These are phyloP conservation scores for Stenurella melanura DNA, from an alignment of 2,888 invertebrate genomes.

Conservation along the genomic window DNA sequence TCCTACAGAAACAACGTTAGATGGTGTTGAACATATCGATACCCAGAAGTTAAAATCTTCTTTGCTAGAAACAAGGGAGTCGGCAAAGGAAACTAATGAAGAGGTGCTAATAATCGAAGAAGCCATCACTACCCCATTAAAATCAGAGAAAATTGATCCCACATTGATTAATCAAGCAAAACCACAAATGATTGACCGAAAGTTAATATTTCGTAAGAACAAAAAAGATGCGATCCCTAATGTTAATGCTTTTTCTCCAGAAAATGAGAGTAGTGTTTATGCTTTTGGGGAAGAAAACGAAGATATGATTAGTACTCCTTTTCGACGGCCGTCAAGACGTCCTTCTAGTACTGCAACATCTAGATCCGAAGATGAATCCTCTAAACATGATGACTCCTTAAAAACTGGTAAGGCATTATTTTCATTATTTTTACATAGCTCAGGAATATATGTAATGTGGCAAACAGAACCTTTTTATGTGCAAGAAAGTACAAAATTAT, in stretches of 20 bases:
- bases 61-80: constrained; percentile 52
- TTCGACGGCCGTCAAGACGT: constrained; percentile 75
- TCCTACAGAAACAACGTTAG: constrained; percentile 64
- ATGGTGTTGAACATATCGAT: constrained; percentile 58
- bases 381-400: constrained; percentile 66
- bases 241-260: constrained; percentile 79
- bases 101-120: constrained; percentile 29
- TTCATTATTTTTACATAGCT: neutral
- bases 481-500: too few relatives aligned
- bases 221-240: constrained; percentile 72
- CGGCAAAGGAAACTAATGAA: constrained; percentile 28
- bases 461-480: too few relatives aligned
- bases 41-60: constrained; percentile 59
- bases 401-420: constrained; percentile 55
- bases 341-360: constrained; percentile 73
- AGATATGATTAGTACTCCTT: constrained; percentile 76
- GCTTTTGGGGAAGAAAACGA: constrained; percentile 83
- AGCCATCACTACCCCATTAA: constrained; percentile 34
- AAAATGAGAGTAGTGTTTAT: constrained; percentile 83
- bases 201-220: constrained; percentile 77
- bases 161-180: constrained; percentile 41
- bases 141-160: constrained; percentile 22
- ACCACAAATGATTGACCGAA: constrained; percentile 70
- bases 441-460: too few relatives aligned
- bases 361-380: constrained; percentile 72